These are phyloP conservation scores for Trichoplax adhaerens DNA, from an alignment of 37 sponge, comb jelly and placozoan species.

Conservation along the genomic window DNA sequence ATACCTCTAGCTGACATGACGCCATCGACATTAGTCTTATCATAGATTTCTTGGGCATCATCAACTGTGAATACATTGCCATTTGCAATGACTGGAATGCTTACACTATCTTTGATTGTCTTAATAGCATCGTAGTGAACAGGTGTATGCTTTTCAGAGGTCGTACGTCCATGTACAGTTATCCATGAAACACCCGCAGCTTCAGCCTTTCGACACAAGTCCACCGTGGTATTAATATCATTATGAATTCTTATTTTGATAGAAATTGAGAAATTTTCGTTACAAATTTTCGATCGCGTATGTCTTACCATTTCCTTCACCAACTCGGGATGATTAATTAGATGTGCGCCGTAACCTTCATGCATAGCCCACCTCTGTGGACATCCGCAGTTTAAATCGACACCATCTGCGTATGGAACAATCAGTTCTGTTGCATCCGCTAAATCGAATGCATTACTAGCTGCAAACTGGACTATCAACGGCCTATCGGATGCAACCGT, in stretches of 20 bases:
- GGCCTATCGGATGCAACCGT: conserved; percentile 55
- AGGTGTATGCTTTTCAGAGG: conserved; percentile 53
- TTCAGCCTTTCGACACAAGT: conserved; percentile 45
- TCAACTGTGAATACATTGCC: conserved; percentile 44
- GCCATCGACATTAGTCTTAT: conserved; percentile 47
- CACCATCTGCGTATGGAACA: conserved; percentile 70
- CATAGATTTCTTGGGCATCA: conserved; percentile 6
- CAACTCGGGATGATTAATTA: conserved; percentile 50
- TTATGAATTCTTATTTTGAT: conserved; percentile 66
- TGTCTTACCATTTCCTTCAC: conserved; percentile 50
- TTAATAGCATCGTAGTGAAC: conserved; percentile 56
- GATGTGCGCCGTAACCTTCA: conserved; percentile 58
- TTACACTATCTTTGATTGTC: conserved; percentile 53
- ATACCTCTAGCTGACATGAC: conserved; percentile 86
- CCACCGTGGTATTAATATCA: conserved; percentile 43
- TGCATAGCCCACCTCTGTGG: conserved; percentile 87
- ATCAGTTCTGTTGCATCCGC: conserved; percentile 60
- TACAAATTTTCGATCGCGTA: background rate
- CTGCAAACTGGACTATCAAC: conserved; percentile 87
- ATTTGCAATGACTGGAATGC: conserved; percentile 81
- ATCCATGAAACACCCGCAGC: conserved; percentile 63
- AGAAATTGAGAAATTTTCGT: conserved; percentile 45
- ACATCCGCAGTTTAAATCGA: conserved; percentile 93
- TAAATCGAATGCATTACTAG: conserved; percentile 60
- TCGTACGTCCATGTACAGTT: conserved; percentile 83